Conservation (phyloP, 2,888 invertebrate genomes). For the Papilio elwesi region DNA sequence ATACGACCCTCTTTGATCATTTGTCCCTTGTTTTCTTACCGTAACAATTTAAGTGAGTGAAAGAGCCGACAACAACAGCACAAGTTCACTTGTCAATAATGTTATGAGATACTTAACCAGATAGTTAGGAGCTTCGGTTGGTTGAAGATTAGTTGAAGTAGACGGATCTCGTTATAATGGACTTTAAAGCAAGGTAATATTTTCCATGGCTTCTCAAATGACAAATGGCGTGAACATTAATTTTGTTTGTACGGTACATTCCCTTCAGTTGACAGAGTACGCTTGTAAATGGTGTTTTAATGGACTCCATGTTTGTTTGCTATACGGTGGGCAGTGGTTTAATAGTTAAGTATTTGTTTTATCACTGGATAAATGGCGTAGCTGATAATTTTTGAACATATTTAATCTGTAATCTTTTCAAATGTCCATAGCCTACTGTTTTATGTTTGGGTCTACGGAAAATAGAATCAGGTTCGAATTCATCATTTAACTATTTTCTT, state of each 20-base stretch:
- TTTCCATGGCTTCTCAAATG: slow-evolving; percentile 61
- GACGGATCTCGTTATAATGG: slow-evolving; percentile 51
- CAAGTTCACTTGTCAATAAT: slow-evolving; percentile 43
- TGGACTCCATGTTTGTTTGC: slow-evolving; percentile 52
- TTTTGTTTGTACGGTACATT: slow-evolving; percentile 57
- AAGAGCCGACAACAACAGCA: slow-evolving; percentile 47
- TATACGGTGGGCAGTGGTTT: slow-evolving; percentile 45
- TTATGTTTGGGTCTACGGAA: neutral
- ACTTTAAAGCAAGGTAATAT: slow-evolving; percentile 48
- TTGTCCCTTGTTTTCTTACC: slow-evolving; percentile 50
- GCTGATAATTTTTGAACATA: slow-evolving; percentile 6
- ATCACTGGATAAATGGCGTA: slow-evolving; percentile 24
- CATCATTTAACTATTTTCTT: neutral
- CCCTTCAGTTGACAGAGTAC: slow-evolving; percentile 57
- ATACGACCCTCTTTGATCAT: slow-evolving; percentile 62
- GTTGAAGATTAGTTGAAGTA: slow-evolving; percentile 46
- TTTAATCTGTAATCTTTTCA: slow-evolving; percentile 4
- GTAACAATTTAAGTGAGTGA: slow-evolving; percentile 43
- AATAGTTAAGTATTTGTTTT: slow-evolving; percentile 53
- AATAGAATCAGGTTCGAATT: neutral
- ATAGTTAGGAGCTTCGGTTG: slow-evolving; percentile 50
- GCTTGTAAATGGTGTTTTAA: slow-evolving; percentile 64
- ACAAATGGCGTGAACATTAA: slow-evolving; percentile 58
- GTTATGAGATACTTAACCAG: slow-evolving; percentile 51
- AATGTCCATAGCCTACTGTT: neutral